Base-by-base conservation (phyloP, 2,113 vertebrate genomes). In the Dasyprocta punctata region DNA sequence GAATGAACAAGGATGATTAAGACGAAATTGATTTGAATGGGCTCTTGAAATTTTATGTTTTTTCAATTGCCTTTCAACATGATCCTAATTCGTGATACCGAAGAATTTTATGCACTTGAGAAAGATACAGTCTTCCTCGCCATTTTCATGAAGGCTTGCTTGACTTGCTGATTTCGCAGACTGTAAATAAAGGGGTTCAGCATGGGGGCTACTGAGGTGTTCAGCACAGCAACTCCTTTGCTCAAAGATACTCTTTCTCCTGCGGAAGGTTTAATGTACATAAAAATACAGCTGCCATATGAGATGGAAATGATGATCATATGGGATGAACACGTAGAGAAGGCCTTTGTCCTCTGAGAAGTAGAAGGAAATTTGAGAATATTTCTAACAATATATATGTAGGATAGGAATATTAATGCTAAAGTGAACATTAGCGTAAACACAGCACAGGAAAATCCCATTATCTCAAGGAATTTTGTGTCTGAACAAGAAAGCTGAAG, bases 101-200 rank as follows among this genome's bases (percentile, higher is more conserved):
- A 9, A 82, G 38, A 10, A 41, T 87, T 95, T 93, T 56, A 56
- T 60, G 83, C 85, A 7, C 60, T 88, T 85, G 7, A 86, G 77
- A 86, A 90, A 92, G 44, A 92, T 1, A 56, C 4, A 58, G 52
- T 58, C 58, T 88, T 97, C 7, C 49, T 60, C 16, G 22, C 63
- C 78, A 94, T 69, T 6, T 93, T 82, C 67, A 81, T 14, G 19
- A 98, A 97, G 12, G 97, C 96, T 92, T 11, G 54, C 81, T 92
- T 97, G 13, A 97, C 97, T 63, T 98, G 97, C 33, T 97, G 80
- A 86, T 97, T 96, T 58, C 92, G 63, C 3, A 97, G 90, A 58
- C 95, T 98, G 14, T 98, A 97, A 86, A 97, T 97, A 49, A 98
- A 95, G 14, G 96, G 97, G 49, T 98, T 98, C 30, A 97, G 19